Percentiles rank a stretch among this genome's conserved stretches.
Conservation (phyloP, 2,888 invertebrate genomes). For the Trissoscelio sp. region DNA sequence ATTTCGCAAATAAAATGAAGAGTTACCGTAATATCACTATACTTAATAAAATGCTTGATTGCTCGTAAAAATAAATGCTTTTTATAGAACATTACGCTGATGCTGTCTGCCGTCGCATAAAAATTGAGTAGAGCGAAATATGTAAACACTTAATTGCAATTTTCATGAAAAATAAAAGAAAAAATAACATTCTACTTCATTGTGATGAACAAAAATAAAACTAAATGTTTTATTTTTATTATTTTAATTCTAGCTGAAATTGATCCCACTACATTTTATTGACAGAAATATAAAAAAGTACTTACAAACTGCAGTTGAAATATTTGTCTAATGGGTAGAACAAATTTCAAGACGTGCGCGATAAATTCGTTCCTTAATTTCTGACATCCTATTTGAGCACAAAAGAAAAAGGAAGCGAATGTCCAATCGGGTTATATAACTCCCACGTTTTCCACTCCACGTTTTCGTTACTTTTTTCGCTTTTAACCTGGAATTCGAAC, state of each 20-base stretch:
- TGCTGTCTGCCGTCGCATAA: not conserved
- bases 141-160: too few species aligned
- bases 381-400: constrained; percentile 29
- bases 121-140: not conserved
- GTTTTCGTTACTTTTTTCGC: constrained; percentile 33
- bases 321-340: not conserved
- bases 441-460: constrained; percentile 28
- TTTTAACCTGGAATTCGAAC: constrained; percentile 24
- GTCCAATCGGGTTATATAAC: constrained; percentile 43
- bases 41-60: not conserved
- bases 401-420: constrained; percentile 37
- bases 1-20: not conserved
- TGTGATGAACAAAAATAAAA: too few species aligned
- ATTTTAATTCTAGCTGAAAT: not conserved
- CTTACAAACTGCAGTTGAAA: not conserved
- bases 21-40: not conserved
- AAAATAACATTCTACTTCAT: too few species aligned
- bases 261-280: too few species aligned
- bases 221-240: not conserved
- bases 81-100: not conserved
- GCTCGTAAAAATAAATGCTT: not conserved
- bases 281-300: too few species aligned
- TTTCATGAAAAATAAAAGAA: too few species aligned
- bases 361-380: constrained; percentile 39
- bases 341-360: constrained; percentile 4